Evolutionary conservation across 2,888 invertebrate genomes (phyloP).

Genomic region (Hymenopus coronatus): DNA sequence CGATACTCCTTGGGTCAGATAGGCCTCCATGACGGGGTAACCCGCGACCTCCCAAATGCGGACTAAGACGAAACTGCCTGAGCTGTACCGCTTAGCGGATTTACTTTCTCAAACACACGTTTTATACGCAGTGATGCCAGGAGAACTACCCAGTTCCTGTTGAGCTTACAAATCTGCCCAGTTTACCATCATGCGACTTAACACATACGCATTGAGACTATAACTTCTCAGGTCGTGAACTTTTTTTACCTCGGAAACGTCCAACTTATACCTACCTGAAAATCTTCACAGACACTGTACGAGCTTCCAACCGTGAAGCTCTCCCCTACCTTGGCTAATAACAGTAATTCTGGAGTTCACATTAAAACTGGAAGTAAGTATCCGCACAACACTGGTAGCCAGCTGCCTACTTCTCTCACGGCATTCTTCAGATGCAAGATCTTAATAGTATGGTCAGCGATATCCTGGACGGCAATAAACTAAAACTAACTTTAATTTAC

Average conservation of each 20-base stretch:
- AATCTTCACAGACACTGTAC: not conserved
- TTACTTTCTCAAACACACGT: no score
- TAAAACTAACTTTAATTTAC: not conserved
- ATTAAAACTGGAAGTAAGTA: not conserved
- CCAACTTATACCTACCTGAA: not conserved
- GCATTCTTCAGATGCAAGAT: not conserved
- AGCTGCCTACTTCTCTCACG: not conserved
- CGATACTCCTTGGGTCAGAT: no score
- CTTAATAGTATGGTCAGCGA: not conserved
- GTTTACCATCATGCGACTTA: no score
- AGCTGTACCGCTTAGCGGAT: no score
- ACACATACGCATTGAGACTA: no score
- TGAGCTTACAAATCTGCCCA: no score
- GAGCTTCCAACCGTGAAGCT: not conserved
- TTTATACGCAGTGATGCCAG: no score
- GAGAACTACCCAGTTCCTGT: no score
- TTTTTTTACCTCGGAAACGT: not conserved
- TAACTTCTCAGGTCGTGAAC: no score
- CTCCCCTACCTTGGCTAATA: not conserved
- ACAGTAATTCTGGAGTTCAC: not conserved
- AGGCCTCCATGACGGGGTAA: no score
- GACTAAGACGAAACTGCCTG: no score
- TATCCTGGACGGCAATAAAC: not conserved
- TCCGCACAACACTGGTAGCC: not conserved
- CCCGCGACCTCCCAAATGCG: no score